Base-by-base conservation (phyloP, 2,888 invertebrate species). In the Andrena flavipes region DNA sequence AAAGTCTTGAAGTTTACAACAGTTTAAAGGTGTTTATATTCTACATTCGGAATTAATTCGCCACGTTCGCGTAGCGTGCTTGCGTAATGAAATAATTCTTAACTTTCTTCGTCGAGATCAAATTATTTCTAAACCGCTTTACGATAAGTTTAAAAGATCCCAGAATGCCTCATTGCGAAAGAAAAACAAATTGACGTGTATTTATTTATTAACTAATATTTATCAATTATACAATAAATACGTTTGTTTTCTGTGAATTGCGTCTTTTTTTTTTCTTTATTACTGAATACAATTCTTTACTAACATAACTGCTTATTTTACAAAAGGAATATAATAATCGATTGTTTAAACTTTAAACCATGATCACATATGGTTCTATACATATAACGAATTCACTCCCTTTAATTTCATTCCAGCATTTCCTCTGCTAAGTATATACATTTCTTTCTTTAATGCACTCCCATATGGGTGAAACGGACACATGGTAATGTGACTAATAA, bases 391-490 rank as follows among this genome's bases (percentile, higher is more conserved):
- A 56, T 56, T 56, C 23, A 56, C 10, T 20, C 4, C 10, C 8
- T 13, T 56, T 26, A 56, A 56, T 56, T 56, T 23, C 2, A 56
- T 23, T 23, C 0, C 23, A 26, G 8, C 23, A 26, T 54, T 54
- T 2, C 20, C 8, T 20, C 7, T 3, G 20, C 23, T 2, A 54
- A n/a, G 20, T 20, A 13, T 56, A 4, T 26, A 56, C 3, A 20
- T 56, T n/a, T 7, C 20, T 59, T 23, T 49, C n/a, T 29, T 51
- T 10, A 48, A 71, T 30, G 2, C 30, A 33, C n/a, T 69, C 63
- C 63, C 74, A 75, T 62, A 80, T 72, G 80, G 78, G 69, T 79
- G 56, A 69, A 20, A 23, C 20, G 20, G 8, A 2, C 35, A 2
- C 35, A 20, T 23, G 7, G 20, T 5, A 29, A 7, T 64, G 23